Evolutionary conservation across 2,797 vertebrate species (phyloP), one percentile per base, ranked within the genome.

Genomic region (Pangasius macronema): DNA sequence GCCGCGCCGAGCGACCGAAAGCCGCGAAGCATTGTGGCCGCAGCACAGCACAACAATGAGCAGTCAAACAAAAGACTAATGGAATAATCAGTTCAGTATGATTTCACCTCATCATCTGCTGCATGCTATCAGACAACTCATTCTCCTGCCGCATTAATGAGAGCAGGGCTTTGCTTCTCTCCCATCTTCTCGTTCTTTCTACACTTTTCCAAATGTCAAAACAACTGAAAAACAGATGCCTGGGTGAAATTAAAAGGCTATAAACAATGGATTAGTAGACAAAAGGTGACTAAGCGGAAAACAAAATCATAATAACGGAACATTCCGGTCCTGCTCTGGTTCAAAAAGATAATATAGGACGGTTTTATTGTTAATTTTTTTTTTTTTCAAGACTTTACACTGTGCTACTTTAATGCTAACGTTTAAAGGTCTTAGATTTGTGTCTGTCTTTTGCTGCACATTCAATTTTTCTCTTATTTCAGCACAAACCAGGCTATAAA

Each of bases 21-120:
- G 94, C 94, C 93, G 92, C 83, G 80, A 84, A 93, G 94, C 92
- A 96, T 95, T 94, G 90, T 95, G 94, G 94, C 94, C 93, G 93
- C 24, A 18, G 14, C 93, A 91, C 91, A 84, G 90, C 90, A 90
- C 82, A 51, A 83, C n/a, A 49, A 88, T 68, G 46, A 79, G 85
- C 80, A 87, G 89, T 46, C 72, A 82, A 82, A 91, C 90, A 90
- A 88, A 87, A 87, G 89, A 86, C 86, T 84, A 89, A 87, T 87
- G 90, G 87, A 91, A 93, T 94, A 93, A 93, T 93, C 91, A 93
- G 91, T 72, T 86, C 3, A 55, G 59, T 84, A 89, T 84, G 81
- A 89, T 91, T 91, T 88, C 57, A 82, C 76, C 85, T 77, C 90
- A 86, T 87, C 82, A 87, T 88, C 75, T 82, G 87, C 91, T 86